A percentile compares a stretch with the other conserved stretches of the same genome.
phyloP scores from a whole-genome alignment of 2,113 vertebrate species.

The Calyptomena viridis region DNA sequence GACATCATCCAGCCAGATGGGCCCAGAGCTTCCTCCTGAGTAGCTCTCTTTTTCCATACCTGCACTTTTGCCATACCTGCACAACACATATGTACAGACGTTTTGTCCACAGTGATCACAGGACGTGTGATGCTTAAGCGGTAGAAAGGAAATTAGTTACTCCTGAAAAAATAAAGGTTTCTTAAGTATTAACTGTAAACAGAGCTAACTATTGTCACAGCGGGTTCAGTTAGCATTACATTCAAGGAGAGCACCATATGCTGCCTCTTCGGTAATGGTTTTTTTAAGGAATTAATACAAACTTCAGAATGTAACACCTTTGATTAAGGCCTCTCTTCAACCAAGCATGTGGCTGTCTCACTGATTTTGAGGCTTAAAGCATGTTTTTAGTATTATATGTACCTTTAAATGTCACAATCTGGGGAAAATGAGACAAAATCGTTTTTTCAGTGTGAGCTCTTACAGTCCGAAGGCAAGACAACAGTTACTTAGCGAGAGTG shows the following conservation, averaged over 20 bases:
- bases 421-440: neutral
- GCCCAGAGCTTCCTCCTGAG: slow-evolving; percentile 73
- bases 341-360: neutral
- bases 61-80: slow-evolving; percentile 77
- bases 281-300: neutral
- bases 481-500: neutral
- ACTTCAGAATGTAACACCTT: neutral
- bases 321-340: neutral
- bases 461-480: neutral
- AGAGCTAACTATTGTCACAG: neutral
- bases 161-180: neutral
- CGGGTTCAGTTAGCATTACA: neutral
- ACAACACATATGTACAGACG: fast-evolving
- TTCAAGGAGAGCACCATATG: neutral
- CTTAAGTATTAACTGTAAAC: neutral
- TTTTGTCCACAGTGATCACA: neutral
- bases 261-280: neutral
- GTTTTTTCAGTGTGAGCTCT: neutral
- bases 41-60: slow-evolving; percentile 34
- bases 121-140: neutral
- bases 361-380: neutral
- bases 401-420: neutral
- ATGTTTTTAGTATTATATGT: neutral
- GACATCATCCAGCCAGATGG: slow-evolving; percentile 90
- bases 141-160: neutral